Base-by-base conservation (phyloP, 2,113 vertebrate species). In the Mastomys coucha region DNA sequence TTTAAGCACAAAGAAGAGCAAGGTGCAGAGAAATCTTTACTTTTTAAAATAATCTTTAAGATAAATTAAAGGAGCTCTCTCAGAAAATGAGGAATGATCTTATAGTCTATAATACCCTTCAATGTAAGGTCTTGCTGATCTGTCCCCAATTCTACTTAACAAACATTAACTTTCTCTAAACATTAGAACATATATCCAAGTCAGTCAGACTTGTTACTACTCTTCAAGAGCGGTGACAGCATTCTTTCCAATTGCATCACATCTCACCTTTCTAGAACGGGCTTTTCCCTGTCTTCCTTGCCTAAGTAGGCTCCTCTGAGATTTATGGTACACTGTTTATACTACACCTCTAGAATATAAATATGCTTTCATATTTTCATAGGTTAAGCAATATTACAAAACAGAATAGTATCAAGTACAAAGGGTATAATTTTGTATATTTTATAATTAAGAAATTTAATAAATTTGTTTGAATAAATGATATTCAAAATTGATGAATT, bases 361-460 rank as follows among this genome's bases (percentile, higher is more conserved):
- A 85, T 88, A 89, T 5, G 72, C 42, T 75, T 82, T 78, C 67
- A 69, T 5, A 65, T 26, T 75, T 89, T 84, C 90, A 78, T 85
- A 80, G 88, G 28, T 53, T 76, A 95, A 95, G 12, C 13, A 97
- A 39, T 76, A 58, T 58, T 39, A 93, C 31, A 87, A 56, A 24
- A 88, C 36, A 96, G 88, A 81, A 19, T 96, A 92, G 49, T 65
- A 31, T 73, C 42, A 39, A 88, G 60, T 22, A 1, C n/a, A 91
- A 95, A 8, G 3, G 7, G 1, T 94, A 77, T 10, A 82, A 42
- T 65, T 88, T 90, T 91, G 51, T 53, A 53, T 39, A 89, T 90
- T 93, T 95, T 91, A 7, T 8, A 94, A 88, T 77, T 73, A 93
- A 92, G 28, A 80, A 53, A 11, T 93, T 96, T 89, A 96, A 77